Conservation (phyloP, 2,888 invertebrate species). For the Leptura quadrifasciata region DNA sequence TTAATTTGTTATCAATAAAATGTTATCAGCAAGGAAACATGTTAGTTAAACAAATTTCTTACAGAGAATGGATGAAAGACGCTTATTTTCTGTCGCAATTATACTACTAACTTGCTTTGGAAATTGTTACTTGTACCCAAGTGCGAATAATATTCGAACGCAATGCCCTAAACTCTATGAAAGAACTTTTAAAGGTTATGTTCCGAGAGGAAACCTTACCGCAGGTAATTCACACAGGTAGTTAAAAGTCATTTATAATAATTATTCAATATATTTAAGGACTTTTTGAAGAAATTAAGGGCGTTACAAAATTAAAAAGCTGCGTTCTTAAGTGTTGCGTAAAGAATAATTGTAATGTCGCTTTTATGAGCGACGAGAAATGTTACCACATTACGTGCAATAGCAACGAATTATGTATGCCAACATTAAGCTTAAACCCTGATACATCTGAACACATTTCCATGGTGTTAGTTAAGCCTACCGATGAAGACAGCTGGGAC, state of each 20-base stretch:
- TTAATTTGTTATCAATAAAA: constrained; percentile 1
- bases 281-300: constrained; percentile 76
- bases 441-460: constrained; percentile 78
- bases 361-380: constrained; percentile 83
- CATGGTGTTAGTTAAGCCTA: constrained; percentile 87
- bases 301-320: constrained; percentile 76
- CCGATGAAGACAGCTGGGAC: constrained; percentile 75
- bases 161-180: constrained; percentile 68
- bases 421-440: constrained; percentile 78
- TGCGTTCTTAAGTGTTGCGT: constrained; percentile 83
- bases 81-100: constrained; percentile 19
- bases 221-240: constrained; percentile 62
- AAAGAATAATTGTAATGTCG: constrained; percentile 84
- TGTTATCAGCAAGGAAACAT: constrained; percentile 9
- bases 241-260: constrained; percentile 4
- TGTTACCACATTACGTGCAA: constrained; percentile 87
- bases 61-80: constrained; percentile 37
- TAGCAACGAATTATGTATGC: constrained; percentile 83
- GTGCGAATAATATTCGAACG: constrained; percentile 53
- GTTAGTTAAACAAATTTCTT: constrained; percentile 10
- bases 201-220: constrained; percentile 69
- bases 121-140: constrained; percentile 51
- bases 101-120: constrained; percentile 47
- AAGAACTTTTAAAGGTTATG: constrained; percentile 68
- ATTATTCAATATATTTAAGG: constrained; percentile 56